These are phyloP conservation scores for Brachypodius melanocephalos DNA, from an alignment of 2,113 vertebrate genomes.

Conservation along the genomic window DNA sequence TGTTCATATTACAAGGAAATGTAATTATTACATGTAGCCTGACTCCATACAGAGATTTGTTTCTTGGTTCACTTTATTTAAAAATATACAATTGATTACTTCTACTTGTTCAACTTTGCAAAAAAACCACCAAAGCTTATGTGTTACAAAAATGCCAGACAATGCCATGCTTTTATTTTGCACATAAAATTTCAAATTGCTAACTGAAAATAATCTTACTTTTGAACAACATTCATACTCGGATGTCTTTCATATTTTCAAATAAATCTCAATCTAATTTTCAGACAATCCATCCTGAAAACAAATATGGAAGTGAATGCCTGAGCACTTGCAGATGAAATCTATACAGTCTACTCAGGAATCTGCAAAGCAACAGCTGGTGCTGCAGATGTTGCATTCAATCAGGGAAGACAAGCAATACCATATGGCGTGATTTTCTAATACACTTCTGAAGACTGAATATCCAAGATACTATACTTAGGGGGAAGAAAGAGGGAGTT, in stretches of 20 bases:
- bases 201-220: not conserved
- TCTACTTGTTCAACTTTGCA: not conserved
- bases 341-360: not conserved
- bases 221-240: not conserved
- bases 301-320: not conserved
- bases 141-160: not conserved
- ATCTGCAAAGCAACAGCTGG: conserved; percentile 41
- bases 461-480: not conserved
- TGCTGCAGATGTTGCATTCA: conserved; percentile 22
- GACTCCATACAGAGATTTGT: not conserved
- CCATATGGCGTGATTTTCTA: not conserved
- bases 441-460: not conserved
- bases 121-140: not conserved
- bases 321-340: conserved; percentile 1
- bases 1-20: not conserved
- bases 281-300: not conserved
- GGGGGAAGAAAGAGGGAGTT: not conserved
- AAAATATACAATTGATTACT: not conserved
- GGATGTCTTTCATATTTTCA: not conserved
- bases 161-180: not conserved
- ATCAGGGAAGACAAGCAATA: conserved; percentile 17
- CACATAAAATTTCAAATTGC: not conserved
- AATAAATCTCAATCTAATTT: not conserved
- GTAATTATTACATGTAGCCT: not conserved
- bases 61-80: not conserved